A percentile compares a stretch with the other conserved stretches of the same genome.
Evolutionary conservation across 2,888 invertebrate genomes (phyloP).

Genomic region (Amphipoea oculea): DNA sequence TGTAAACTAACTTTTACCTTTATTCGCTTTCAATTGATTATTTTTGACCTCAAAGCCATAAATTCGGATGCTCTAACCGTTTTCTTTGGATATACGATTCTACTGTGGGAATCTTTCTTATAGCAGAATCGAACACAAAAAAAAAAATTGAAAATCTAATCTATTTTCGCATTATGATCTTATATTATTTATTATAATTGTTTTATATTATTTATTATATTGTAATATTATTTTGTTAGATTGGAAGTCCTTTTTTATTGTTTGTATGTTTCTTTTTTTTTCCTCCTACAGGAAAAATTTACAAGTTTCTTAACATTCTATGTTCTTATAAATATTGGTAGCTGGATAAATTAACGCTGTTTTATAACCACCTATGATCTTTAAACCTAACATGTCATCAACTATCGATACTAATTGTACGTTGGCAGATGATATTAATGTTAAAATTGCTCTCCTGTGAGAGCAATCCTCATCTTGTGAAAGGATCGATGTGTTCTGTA

Average conservation of each 20-base stretch:
- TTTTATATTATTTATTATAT: background rate
- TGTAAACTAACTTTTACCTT: constrained; percentile 35
- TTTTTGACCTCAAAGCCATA: constrained; percentile 11
- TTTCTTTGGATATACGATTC: background rate
- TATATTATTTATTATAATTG: background rate
- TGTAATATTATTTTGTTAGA: background rate
- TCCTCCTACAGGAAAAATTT: background rate
- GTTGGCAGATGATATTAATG: background rate
- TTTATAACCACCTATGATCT: constrained; percentile 16
- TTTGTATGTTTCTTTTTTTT: background rate
- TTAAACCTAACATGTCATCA: constrained; percentile 29
- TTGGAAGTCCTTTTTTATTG: background rate
- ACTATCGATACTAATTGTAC: constrained; percentile 15
- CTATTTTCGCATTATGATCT: too few species aligned
- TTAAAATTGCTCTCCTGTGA: constrained; percentile 2
- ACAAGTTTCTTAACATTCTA: background rate
- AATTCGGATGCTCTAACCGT: constrained; percentile 4
- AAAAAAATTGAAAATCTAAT: too few species aligned
- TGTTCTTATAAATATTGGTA: background rate
- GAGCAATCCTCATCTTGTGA: background rate
- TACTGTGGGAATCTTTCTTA: too few species aligned
- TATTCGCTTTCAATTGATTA: constrained; percentile 12
- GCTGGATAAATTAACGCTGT: background rate
- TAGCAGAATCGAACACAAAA: too few species aligned
- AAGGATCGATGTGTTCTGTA: background rate